Conservation (phyloP, 2,888 invertebrate genomes). For the Beris morrisii region DNA sequence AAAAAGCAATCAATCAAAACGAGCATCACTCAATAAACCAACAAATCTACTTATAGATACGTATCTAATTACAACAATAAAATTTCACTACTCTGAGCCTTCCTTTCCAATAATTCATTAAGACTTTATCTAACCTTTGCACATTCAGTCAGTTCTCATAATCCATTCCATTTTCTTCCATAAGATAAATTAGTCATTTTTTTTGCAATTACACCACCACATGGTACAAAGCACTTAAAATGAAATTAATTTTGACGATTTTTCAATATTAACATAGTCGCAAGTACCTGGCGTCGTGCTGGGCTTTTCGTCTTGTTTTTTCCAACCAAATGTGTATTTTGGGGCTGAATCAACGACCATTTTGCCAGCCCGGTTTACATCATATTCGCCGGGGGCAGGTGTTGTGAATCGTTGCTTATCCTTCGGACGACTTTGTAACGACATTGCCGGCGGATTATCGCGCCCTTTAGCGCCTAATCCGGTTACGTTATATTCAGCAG, state of each 20-base stretch:
- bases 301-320: slow-evolving; percentile 63
- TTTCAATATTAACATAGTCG: too few species aligned
- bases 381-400: slow-evolving; percentile 89
- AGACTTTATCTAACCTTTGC: not conserved
- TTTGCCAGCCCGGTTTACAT: slow-evolving; percentile 70
- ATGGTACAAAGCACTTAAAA: too few species aligned
- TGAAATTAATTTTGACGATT: too few species aligned
- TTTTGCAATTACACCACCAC: too few species aligned
- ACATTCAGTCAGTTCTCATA: slow-evolving; percentile 25
- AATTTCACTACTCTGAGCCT: too few species aligned
- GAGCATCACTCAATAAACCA: too few species aligned
- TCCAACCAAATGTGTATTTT: slow-evolving; percentile 74
- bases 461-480: slow-evolving; percentile 82
- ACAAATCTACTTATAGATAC: too few species aligned
- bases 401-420: slow-evolving; percentile 59
- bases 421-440: slow-evolving; percentile 73
- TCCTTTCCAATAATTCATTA: too few species aligned
- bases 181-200: not conserved
- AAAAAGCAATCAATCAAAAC: slow-evolving; percentile 14
- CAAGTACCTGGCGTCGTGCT: slow-evolving; percentile 67
- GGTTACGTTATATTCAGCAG: slow-evolving; percentile 86
- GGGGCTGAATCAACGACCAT: slow-evolving; percentile 60
- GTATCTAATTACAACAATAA: too few species aligned
- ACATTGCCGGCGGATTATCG: slow-evolving; percentile 74
- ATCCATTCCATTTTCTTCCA: not conserved